These are phyloP conservation scores for Pachyramphus minor DNA, from an alignment of 2,113 vertebrate species.

Conservation along the genomic window DNA sequence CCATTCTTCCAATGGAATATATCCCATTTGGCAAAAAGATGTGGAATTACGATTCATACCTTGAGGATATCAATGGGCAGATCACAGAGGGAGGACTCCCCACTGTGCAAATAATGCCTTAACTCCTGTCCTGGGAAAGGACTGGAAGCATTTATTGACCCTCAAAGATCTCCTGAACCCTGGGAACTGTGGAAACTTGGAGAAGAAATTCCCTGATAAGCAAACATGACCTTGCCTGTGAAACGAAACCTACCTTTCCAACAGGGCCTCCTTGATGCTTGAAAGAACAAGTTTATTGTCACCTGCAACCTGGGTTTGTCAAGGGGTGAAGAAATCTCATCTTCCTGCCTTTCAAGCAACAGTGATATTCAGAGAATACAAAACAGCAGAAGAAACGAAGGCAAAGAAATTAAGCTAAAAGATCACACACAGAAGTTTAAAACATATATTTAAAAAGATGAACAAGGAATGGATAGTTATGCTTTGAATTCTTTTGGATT, in stretches of 20 bases:
- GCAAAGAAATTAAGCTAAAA: not conserved
- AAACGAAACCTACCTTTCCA: conserved; percentile 4
- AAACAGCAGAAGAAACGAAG: not conserved
- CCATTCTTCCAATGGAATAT: not conserved
- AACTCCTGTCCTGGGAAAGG: not conserved
- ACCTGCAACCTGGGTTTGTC: not conserved
- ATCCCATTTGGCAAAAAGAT: not conserved
- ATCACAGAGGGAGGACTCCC: not conserved
- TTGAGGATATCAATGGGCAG: not conserved
- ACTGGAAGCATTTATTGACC: not conserved
- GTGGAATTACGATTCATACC: not conserved
- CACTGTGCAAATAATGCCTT: not conserved
- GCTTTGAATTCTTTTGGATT: not conserved
- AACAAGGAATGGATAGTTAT: not conserved
- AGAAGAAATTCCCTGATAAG: conserved; percentile 7
- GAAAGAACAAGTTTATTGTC: conserved; percentile 12
- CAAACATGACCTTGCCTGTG: conserved; percentile 3
- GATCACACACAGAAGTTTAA: not conserved
- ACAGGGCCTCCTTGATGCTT: not conserved
- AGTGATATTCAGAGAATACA: not conserved
- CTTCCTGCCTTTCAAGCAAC: not conserved
- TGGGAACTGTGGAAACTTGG: not conserved
- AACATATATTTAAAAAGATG: not conserved
- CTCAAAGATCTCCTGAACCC: not conserved
- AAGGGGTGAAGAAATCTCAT: not conserved